These are phyloP conservation scores for Eptesicus fuscus DNA, from an alignment of 2,113 vertebrate species.

Conservation along the genomic window DNA sequence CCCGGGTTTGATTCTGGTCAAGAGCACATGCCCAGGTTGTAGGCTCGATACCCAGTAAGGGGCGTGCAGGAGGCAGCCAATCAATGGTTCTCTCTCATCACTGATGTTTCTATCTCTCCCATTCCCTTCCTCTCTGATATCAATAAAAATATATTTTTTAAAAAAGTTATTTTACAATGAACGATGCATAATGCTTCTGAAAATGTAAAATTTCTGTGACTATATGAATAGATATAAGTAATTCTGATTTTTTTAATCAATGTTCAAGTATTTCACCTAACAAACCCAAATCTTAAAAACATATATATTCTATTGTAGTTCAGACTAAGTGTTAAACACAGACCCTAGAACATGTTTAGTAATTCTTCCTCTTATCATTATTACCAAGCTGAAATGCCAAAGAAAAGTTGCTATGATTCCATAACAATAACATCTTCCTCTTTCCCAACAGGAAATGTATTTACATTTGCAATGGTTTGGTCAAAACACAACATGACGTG, in stretches of 20 bases:
- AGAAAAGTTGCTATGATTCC: background rate
- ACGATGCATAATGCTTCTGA: background rate
- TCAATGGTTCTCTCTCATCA: too few relatives aligned
- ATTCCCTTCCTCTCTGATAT: too few relatives aligned
- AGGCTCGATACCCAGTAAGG: too few relatives aligned
- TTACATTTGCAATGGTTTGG: background rate
- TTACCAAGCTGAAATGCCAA: background rate
- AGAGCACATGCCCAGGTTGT: too few relatives aligned
- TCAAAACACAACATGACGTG: background rate
- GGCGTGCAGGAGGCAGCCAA: too few relatives aligned
- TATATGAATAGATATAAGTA: background rate
- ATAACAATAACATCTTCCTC: background rate
- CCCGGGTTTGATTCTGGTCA: background rate
- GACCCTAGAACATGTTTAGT: background rate
- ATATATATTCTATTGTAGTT: background rate
- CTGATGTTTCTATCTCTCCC: background rate
- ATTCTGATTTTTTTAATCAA: background rate
- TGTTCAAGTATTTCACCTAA: background rate
- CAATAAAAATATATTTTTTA: too few relatives aligned
- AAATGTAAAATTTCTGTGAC: constrained; percentile 32
- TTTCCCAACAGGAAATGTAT: constrained; percentile 3
- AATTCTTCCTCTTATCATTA: background rate
- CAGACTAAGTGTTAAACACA: background rate
- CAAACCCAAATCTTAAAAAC: background rate
- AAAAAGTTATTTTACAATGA: background rate